Percentiles rank a stretch among this genome's conserved stretches.
These are phyloP conservation scores for Alosa sapidissima DNA, from an alignment of 2,797 vertebrate genomes.

Conservation along the genomic window DNA sequence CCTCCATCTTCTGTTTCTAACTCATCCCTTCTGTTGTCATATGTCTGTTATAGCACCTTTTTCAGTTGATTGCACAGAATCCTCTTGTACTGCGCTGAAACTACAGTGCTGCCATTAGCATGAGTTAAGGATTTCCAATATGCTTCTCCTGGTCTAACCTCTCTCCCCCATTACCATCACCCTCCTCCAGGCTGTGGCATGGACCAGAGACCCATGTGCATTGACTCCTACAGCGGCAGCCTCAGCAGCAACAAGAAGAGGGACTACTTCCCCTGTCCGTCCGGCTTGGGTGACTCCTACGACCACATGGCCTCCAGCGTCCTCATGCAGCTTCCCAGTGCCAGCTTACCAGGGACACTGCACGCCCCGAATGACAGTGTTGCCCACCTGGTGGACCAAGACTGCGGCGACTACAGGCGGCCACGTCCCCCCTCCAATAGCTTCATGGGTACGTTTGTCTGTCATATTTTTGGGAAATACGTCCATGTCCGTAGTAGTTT, in stretches of 20 bases:
- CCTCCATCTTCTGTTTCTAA: not conserved
- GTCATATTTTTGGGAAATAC: not conserved
- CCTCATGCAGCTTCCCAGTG: conserved; percentile 66
- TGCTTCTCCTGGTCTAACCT: not conserved
- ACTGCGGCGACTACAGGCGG: conserved; percentile 65
- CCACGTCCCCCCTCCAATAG: conserved; percentile 65
- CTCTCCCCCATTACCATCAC: not conserved
- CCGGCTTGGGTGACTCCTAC: conserved; percentile 74
- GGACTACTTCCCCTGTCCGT: conserved; percentile 68
- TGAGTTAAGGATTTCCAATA: not conserved
- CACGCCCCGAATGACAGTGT: conserved; percentile 67
- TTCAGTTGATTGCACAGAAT: not conserved
- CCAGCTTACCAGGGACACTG: conserved; percentile 57
- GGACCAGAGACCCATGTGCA: conserved; percentile 71
- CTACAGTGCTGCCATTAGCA: not conserved
- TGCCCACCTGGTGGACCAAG: conserved; percentile 63
- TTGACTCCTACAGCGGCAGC: conserved; percentile 73
- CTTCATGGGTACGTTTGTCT: conserved; percentile 84
- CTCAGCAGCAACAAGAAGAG: conserved; percentile 73
- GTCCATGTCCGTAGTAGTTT: not conserved
- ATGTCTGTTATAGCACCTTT: not conserved
- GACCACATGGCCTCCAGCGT: conserved; percentile 68
- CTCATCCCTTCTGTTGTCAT: not conserved
- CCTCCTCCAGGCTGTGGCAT: conserved; percentile 69
- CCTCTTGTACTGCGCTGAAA: not conserved